These are phyloP conservation scores for Electrona antarctica DNA, from an alignment of 2,113 vertebrate genomes.

Conservation along the genomic window DNA sequence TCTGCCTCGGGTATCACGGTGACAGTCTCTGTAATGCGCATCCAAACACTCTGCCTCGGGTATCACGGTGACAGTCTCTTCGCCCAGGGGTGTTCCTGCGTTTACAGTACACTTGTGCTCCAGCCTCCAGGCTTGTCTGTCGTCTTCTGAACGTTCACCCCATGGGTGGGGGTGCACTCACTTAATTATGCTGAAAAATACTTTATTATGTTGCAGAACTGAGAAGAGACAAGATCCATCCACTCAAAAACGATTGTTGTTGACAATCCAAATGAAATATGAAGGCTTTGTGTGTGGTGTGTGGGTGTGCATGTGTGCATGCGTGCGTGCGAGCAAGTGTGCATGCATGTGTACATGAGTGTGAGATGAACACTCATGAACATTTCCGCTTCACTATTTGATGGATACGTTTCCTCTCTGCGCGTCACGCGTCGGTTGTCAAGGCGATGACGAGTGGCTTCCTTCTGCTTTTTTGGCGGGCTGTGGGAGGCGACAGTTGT, in stretches of 20 bases:
- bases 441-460: constrained; percentile 67
- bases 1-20: no score
- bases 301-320: constrained; percentile 1
- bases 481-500: constrained; percentile 54
- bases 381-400: constrained; percentile 60
- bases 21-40: constrained; percentile 15
- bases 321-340: not conserved
- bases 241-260: constrained; percentile 51
- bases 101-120: constrained; percentile 41
- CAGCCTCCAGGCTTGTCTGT: constrained; percentile 35
- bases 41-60: constrained; percentile 20
- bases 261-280: constrained; percentile 68
- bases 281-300: constrained; percentile 37
- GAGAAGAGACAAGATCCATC: constrained; percentile 40
- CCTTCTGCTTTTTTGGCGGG: constrained; percentile 64
- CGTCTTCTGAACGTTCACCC: constrained; percentile 38
- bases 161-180: constrained; percentile 42
- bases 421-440: constrained; percentile 60
- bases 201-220: constrained; percentile 49
- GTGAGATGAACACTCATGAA: constrained; percentile 47
- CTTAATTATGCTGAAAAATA: constrained; percentile 54
- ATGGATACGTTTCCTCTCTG: constrained; percentile 67
- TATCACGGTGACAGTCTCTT: constrained; percentile 21
- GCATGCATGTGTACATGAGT: not conserved
- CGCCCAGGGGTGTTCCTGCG: constrained; percentile 30